Evolutionary conservation across 2,888 invertebrate species (phyloP), one percentile per base, ranked within the genome.

Genomic region (Xestia rhomboidea): DNA sequence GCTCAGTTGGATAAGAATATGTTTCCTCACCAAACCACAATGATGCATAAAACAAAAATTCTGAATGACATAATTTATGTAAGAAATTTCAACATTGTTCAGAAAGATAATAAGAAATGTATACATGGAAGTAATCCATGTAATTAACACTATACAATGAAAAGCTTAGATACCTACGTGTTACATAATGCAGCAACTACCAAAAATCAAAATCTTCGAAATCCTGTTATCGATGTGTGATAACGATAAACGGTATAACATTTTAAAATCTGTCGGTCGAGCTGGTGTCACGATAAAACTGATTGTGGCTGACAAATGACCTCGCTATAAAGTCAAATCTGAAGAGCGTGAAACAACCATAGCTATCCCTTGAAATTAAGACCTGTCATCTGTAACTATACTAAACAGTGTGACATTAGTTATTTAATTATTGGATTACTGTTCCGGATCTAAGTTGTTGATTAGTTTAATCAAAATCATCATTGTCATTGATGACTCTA

Each of bases 251-350:
- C 78, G 57, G 66, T 69, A 78, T 76, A 84, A 84, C 74, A 82
- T 84, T 87, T 88, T 83, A 76, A 91, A 93, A 93, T 93, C 92
- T 91, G 89, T 86, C 82, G 81, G 73, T 62, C 77, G 74, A 81
- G 87, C 88, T 88, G 85, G 89, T 88, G 90, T 89, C 91, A 87
- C 60, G 93, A 94, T 94, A 92, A 92, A 81, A 76, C 77, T 77
- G 89, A 90, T 90, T 91, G 87, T 83, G 79, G 74, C 81, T 92
- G 91, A 92, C 89, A 85, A 89, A 51, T 87, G 88, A 86, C 93
- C 91, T 93, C 88, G 91, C 24, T n/a, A 70, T 30, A 27, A 60
- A 15, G 62, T 57, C 68, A 82, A 60, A 60, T 66, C 77, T 60
- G 38, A 66, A 57, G n/a, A 41, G 49, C 68, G 34, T 69, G 63